Percentiles rank a stretch among this genome's conserved stretches.
Evolutionary conservation across 1,140 invertebrate genomes (phyloP).

Genomic region (Leptinotarsa texana): DNA sequence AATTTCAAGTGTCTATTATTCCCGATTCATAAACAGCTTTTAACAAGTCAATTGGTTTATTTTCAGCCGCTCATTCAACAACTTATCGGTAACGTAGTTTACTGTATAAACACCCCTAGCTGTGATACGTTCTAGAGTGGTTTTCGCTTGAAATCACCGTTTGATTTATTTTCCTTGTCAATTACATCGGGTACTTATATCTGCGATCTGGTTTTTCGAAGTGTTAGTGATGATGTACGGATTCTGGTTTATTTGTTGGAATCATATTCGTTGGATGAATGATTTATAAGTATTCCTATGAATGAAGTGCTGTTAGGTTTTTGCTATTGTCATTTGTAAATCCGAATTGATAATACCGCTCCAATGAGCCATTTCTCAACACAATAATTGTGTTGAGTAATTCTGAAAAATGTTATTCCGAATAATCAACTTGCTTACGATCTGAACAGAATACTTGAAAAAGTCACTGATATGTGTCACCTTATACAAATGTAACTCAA

Average conservation of each 20-base stretch:
- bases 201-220: constrained; percentile 10
- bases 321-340: too few relatives aligned
- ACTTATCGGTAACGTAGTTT: constrained; percentile 27
- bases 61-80: constrained; percentile 24
- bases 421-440: too few relatives aligned
- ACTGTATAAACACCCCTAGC: constrained; percentile 18
- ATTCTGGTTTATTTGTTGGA: not conserved
- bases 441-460: too few relatives aligned
- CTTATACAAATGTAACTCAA: too few relatives aligned
- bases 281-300: not conserved
- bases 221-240: constrained; percentile 15
- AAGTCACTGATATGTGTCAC: too few relatives aligned
- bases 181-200: constrained; percentile 27
- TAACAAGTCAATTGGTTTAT: constrained; percentile 35
- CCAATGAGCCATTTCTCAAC: too few relatives aligned
- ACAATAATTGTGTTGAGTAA: too few relatives aligned
- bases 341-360: too few relatives aligned
- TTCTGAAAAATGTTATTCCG: too few relatives aligned
- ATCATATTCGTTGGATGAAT: not conserved
- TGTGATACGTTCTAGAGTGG: constrained; percentile 9
- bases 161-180: constrained; percentile 30
- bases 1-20: constrained; percentile 28
- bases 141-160: constrained; percentile 10
- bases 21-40: constrained; percentile 34
- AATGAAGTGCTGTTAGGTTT: constrained; percentile 1